Base-by-base conservation (phyloP, 2,797 vertebrate species). In the Dicrostonyx torquatus region DNA sequence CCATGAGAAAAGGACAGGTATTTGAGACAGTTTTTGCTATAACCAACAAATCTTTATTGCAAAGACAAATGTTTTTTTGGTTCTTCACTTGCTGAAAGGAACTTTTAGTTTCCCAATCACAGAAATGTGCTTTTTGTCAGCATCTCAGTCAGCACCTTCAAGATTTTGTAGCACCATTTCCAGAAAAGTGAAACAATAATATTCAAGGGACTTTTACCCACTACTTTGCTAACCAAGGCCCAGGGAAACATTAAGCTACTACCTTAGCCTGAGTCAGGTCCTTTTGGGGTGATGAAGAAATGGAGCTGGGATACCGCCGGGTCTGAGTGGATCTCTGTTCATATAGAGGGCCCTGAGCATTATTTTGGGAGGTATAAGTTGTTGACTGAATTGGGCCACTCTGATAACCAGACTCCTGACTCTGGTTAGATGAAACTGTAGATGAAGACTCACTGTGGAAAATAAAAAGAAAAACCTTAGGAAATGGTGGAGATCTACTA, bases 241-340 rank as follows among this genome's bases (percentile, higher is more conserved):
- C 83, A 89, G 48, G 50, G 40, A 26, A 50, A 79, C 5, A 8
- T 64, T 34, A 92, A 86, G 62, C 17, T 26, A 97, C 96, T 97
- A 99, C 99, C 98, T 99, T 99, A 97, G 98, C 97, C 97, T 99
- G 98, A 98, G 99, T 99, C 98, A 99, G 98, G 94, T 99, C 99
- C 97, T 99, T 99, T 98, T 99, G 99, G 91, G 99, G 99, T 0
- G 99, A 99, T 43, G 99, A 99, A 91, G 99, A 99, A 94, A 99
- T 98, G 2, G 99, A 99, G 85, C 99, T 98, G 45, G 99, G 99
- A 97, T 99, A 99, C 86, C 99, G 99, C 53, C 99, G 98, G 0
- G 99, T 99, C 98, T 99, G 99, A 89, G 99, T 98, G 40, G 99
- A 98, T 98, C 99, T 99, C 98, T 99, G 99, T 66, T 99, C 99